These are phyloP conservation scores for Glaucidium brasilianum DNA, from an alignment of 2,113 vertebrate genomes.

Conservation along the genomic window DNA sequence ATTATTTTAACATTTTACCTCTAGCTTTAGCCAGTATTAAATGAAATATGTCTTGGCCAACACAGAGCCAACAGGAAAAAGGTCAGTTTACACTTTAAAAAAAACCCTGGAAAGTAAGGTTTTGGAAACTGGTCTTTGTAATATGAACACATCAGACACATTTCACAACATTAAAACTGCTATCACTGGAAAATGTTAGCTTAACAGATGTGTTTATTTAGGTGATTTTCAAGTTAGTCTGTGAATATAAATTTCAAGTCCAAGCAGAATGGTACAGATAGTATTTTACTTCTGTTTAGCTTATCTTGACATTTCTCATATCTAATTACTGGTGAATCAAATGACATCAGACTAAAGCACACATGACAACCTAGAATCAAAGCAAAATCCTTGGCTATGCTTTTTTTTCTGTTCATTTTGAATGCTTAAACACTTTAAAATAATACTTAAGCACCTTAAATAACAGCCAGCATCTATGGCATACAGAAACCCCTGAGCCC, in stretches of 20 bases:
- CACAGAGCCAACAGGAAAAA: constrained; percentile 35
- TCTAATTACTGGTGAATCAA: neutral
- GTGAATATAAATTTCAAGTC: neutral
- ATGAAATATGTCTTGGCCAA: constrained; percentile 33
- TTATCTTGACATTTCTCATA: neutral
- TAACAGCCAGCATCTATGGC: too few species aligned
- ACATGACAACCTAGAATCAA: neutral
- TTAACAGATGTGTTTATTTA: constrained; percentile 62
- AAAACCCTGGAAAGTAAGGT: constrained; percentile 5
- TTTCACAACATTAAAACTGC: constrained; percentile 47
- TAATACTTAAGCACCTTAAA: neutral
- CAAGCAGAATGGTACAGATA: neutral
- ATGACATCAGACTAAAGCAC: neutral
- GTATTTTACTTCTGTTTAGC: constrained; percentile 9
- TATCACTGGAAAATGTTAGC: constrained; percentile 52
- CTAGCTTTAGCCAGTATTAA: constrained; percentile 11
- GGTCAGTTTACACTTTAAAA: constrained; percentile 25
- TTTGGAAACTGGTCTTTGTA: constrained; percentile 54
- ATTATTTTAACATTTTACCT: constrained; percentile 41
- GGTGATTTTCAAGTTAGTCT: constrained; percentile 13
- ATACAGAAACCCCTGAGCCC: neutral
- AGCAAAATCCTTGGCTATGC: neutral
- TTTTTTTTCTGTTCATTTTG: neutral
- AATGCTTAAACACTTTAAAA: neutral
- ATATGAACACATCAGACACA: constrained; percentile 39